Evolutionary conservation across 2,888 invertebrate genomes (phyloP), one percentile per base, ranked within the genome.

Genomic region (Crossocerus cetratus): DNA sequence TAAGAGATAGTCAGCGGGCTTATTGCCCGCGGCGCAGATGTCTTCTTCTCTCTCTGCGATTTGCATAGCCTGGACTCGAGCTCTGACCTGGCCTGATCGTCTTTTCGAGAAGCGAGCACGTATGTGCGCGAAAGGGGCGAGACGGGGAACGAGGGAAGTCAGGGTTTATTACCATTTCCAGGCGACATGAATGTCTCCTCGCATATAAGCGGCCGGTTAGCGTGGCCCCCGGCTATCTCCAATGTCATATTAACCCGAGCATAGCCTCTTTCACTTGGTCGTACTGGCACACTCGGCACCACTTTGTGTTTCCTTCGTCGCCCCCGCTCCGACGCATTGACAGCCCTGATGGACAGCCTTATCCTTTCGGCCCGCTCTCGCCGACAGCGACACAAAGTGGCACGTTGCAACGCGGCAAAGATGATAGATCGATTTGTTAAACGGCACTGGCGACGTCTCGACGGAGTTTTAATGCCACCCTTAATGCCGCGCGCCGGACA

Each of bases 241-340:
- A 59, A 43, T 59, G 58, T 59, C 58, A 43, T 43, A 42, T 59
- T 59, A 59, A 43, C 44, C 42, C 18, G 3, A 20, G 42, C 14
- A 3, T 32, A 49, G 16, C 2, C 49, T 49, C 49, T 49, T 16
- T 49, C 58, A 43, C 18, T 18, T 2, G 18, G 58, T 42, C 43
- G 14, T 49, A 16, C 16, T 49, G 49, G 49, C 16, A 14, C 32
- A 32, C 5, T 49, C 13, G 14, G 13, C 16, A 14, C 49, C 3
- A 16, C n/a, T 49, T n/a, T 32, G 49, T 49, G 49, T 16, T 49
- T 49, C 49, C 49, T 49, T 49, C 49, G 49, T 49, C 3, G 49
- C 32, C 1, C 13, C 14, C 49, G 13, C 4, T 14, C 49, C 13
- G 49, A 49, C 49, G 49, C 49, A 49, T 49, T 49, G 49, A 49